Conservation (phyloP, 1,140 invertebrate species). For the Andrena cerasifolii region DNA sequence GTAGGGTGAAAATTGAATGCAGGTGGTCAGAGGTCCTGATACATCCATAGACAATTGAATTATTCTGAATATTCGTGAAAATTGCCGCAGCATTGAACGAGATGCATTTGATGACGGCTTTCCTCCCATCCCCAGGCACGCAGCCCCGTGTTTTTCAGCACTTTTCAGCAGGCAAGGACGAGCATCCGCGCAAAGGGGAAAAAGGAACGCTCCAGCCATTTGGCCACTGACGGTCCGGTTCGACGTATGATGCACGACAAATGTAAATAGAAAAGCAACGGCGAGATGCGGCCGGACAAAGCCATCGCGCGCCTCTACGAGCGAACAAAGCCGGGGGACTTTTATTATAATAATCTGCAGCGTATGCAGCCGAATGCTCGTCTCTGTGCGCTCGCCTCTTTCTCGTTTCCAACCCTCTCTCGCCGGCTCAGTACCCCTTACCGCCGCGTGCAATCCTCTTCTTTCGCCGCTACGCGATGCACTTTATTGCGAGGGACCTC, state of each 20-base stretch:
- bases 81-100: not conserved
- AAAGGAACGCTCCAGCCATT: conserved; percentile 43
- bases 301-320: conserved; percentile 29
- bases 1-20: no score
- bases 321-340: conserved; percentile 60
- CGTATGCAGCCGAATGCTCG: conserved; percentile 48
- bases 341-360: conserved; percentile 72
- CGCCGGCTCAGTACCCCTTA: conserved; percentile 41
- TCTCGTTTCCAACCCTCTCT: conserved; percentile 39
- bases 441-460: conserved; percentile 29
- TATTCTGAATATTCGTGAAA: no score
- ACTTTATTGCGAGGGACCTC: conserved; percentile 64
- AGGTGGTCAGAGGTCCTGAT: no score
- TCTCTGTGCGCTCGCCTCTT: conserved; percentile 24
- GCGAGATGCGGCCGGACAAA: conserved; percentile 55
- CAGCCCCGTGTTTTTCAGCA: not conserved
- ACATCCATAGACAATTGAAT: no score
- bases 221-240: conserved; percentile 55
- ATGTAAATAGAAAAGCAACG: conserved; percentile 63
- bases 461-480: conserved; percentile 51
- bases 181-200: not conserved
- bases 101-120: not conserved
- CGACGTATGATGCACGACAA: conserved; percentile 47
- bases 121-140: not conserved
- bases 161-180: not conserved